These are phyloP conservation scores for Pyrrhia umbra DNA, from an alignment of 2,888 invertebrate genomes.

Conservation along the genomic window DNA sequence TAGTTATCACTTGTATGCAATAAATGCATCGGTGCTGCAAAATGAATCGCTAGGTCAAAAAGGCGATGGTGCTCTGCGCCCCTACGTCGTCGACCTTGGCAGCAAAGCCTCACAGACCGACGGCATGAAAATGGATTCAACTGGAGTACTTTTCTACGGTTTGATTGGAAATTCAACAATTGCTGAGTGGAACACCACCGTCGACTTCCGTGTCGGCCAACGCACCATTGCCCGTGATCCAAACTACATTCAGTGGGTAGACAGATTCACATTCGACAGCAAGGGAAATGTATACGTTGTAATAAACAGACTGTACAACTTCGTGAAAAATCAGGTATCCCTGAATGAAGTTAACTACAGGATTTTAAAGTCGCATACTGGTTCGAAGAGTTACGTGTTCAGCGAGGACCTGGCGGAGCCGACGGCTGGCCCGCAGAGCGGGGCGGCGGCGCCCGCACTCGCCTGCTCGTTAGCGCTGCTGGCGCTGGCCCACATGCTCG, in stretches of 20 bases:
- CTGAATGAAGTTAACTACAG: slow-evolving; percentile 92
- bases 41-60: slow-evolving; percentile 85
- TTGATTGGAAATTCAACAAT: slow-evolving; percentile 92
- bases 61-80: slow-evolving; percentile 78
- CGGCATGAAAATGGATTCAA: slow-evolving; percentile 94
- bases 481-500: slow-evolving; percentile 80
- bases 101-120: slow-evolving; percentile 92
- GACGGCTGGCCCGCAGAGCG: slow-evolving; percentile 63
- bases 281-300: slow-evolving; percentile 92
- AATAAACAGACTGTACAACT: slow-evolving; percentile 92
- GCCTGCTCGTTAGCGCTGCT: slow-evolving; percentile 76
- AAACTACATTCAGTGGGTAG: slow-evolving; percentile 93
- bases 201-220: slow-evolving; percentile 90
- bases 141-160: slow-evolving; percentile 92
- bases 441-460: slow-evolving; percentile 74
- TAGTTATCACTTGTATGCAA: slow-evolving; percentile 92
- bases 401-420: slow-evolving; percentile 76
- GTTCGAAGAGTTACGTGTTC: slow-evolving; percentile 92
- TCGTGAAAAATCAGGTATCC: slow-evolving; percentile 91
- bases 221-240: slow-evolving; percentile 92
- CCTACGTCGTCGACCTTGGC: slow-evolving; percentile 91
- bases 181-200: slow-evolving; percentile 92
- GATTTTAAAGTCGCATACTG: slow-evolving; percentile 91
- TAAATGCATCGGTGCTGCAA: slow-evolving; percentile 91
- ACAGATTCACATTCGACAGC: slow-evolving; percentile 92